Evolutionary conservation across 2,113 vertebrate species (phyloP), one percentile per base, ranked within the genome.

Genomic region (Girardinichthys multiradiatus): DNA sequence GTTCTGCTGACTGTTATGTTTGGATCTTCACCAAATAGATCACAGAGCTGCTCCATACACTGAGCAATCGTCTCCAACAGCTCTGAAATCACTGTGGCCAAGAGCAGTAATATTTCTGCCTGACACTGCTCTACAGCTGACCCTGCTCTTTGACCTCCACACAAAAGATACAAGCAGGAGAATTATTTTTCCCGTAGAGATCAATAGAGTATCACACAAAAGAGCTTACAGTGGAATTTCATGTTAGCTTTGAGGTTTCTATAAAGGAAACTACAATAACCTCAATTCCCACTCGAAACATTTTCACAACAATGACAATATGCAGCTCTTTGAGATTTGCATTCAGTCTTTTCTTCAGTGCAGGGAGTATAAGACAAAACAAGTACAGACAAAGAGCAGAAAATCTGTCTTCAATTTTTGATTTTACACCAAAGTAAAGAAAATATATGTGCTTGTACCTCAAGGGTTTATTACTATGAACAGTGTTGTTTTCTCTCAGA

Each of bases 61-160:
- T 2, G 31, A 67, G 27, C 70, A 74, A 28, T 69, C 35, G 60
- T 72, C 58, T 60, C 26, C 9, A 37, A 51, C 26, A 68, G 51
- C 59, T 57, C 68, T 27, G 27, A 82, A 77, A 77, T 74, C 70
- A 54, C 39, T 28, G 21, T 26, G 66, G 14, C 29, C 14, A 54
- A 10, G 37, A 24, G 54, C 17, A 17, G 30, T 70, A 39, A 74
- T 81, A 58, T 65, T 73, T 74, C 66, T 48, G 31, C 69, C 64
- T 61, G 66, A 73, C 78, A 31, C 59, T 68, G 70, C 62, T 85
- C 63, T 72, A 66, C 27, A 33, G 27, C 75, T 65, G 70, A 77
- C 72, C 79, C 67, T 64, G 76, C 54, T 74, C 76, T 80, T 78
- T 84, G 82, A 85, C 80, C 80, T 83, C 33, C 57, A 60, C 29